Evolutionary conservation across 37 sponge, comb jelly and placozoan species (phyloP), one percentile per base, ranked within the genome.

Genomic region (Haliclona indistincta): DNA sequence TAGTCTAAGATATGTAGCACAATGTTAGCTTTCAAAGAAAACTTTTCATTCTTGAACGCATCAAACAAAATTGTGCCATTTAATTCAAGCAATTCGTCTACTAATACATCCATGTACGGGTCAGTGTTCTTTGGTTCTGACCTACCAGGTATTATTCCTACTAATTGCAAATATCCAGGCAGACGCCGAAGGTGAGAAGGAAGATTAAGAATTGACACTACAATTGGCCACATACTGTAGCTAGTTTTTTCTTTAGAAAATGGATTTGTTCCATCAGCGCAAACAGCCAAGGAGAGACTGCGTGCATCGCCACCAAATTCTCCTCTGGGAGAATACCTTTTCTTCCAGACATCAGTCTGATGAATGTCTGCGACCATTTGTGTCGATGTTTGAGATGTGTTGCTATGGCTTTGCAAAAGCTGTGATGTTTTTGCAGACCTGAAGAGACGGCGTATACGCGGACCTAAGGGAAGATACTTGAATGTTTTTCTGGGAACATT

Each of bases 101-200:
- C 63, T 4, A 74, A 39, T 13, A 74, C 28, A 10, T 74, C 75
- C 3, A 74, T 15, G 32, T 54, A 74, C 6, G 75, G 63, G 4
- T 74, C 19, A 20, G 61, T 25, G 15, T n/a, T 29, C n/a, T 58
- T 40, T 30, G 63, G 28, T 32, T 74, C 49, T n/a, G n/a, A n/a
- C n/a, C n/a, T n/a, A 62, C 75, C 75, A 41, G 75, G 75, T 34
- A 60, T 30, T 8, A 74, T 74, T 61, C 75, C 75, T 42, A 74
- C 75, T 19, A 58, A 42, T 10, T 61, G 15, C 2, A 74, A n/a
- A 32, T 61, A 61, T 37, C 34, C 30, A 28, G 54, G 54, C 3
- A n/a, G 38, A 28, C 54, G 10, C 54, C 73, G 22, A 4, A 72
- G 6, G 3, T 6, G 36, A 3, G 56, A 20, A 43, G 76, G 76